Evolutionary conservation across 2,113 vertebrate genomes (phyloP).

Genomic region (Crotophaga sulcirostris): DNA sequence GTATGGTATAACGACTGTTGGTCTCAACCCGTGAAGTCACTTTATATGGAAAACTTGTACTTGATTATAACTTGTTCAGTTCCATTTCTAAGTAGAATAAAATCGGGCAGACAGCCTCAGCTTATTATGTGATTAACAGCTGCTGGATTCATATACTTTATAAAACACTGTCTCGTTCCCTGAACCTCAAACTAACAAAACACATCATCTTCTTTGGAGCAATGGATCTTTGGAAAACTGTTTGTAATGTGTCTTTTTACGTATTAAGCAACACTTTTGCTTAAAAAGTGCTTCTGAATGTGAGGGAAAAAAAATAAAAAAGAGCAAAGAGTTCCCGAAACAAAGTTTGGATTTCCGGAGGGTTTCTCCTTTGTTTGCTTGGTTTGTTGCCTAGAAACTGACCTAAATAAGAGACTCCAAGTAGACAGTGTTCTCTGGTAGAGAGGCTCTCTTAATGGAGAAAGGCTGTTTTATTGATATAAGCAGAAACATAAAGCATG

Average conservation of each 20-base stretch:
- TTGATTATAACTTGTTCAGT: neutral
- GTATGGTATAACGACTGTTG: neutral
- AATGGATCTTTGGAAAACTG: neutral
- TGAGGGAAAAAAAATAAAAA: neutral
- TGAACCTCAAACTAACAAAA: neutral
- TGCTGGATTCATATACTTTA: neutral
- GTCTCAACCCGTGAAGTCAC: neutral
- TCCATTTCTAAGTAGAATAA: neutral
- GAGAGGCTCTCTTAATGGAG: neutral
- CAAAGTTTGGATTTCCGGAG: slow-evolving; percentile 9
- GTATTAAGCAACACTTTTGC: neutral
- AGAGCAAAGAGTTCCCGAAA: neutral
- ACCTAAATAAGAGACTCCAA: neutral
- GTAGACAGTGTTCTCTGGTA: slow-evolving; percentile 4
- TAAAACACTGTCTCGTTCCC: neutral
- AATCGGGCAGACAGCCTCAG: neutral
- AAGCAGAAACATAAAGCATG: neutral
- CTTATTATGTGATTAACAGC: neutral
- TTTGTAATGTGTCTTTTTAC: neutral
- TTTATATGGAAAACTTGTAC: neutral
- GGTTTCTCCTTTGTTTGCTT: slow-evolving; percentile 53
- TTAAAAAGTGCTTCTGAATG: neutral
- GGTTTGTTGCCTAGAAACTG: slow-evolving; percentile 50
- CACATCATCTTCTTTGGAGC: neutral
- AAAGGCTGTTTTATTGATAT: neutral